Evolutionary conservation across 2,113 vertebrate genomes (phyloP).

Genomic region (Sturnus vulgaris): DNA sequence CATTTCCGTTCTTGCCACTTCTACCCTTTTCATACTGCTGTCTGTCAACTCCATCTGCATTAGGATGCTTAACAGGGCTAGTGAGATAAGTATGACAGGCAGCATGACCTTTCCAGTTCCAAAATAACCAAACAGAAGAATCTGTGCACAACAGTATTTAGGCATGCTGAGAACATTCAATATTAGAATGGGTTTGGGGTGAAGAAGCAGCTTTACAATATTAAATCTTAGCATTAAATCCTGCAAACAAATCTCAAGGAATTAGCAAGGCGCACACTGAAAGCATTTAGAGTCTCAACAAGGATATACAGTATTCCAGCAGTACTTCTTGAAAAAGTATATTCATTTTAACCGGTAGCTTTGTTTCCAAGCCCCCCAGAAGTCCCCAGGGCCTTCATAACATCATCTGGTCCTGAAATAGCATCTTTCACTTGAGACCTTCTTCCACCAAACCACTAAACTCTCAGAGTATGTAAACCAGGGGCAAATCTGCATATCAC

Average conservation of each 20-base stretch:
- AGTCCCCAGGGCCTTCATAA: background rate
- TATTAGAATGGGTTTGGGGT: background rate
- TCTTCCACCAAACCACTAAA: background rate
- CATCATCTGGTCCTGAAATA: background rate
- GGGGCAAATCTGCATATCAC: background rate
- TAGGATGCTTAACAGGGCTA: slow-evolving; percentile 17
- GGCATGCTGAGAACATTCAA: background rate
- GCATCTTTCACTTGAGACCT: background rate
- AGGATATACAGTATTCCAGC: background rate
- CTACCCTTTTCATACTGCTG: slow-evolving; percentile 40
- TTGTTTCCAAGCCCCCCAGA: background rate
- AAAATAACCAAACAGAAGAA: slow-evolving; percentile 40
- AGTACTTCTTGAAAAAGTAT: background rate
- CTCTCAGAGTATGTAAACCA: background rate
- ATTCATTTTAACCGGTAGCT: background rate
- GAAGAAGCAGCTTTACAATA: background rate
- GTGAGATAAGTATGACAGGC: slow-evolving; percentile 45
- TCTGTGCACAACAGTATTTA: background rate
- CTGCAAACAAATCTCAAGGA: background rate
- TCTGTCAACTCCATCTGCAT: slow-evolving; percentile 40
- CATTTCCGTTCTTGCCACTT: slow-evolving; percentile 25
- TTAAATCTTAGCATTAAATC: background rate
- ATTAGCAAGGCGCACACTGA: background rate
- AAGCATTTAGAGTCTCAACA: background rate
- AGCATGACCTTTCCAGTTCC: slow-evolving; percentile 40